Conservation (phyloP, 2,797 vertebrate species). For the Coregonus ussuriensis region DNA sequence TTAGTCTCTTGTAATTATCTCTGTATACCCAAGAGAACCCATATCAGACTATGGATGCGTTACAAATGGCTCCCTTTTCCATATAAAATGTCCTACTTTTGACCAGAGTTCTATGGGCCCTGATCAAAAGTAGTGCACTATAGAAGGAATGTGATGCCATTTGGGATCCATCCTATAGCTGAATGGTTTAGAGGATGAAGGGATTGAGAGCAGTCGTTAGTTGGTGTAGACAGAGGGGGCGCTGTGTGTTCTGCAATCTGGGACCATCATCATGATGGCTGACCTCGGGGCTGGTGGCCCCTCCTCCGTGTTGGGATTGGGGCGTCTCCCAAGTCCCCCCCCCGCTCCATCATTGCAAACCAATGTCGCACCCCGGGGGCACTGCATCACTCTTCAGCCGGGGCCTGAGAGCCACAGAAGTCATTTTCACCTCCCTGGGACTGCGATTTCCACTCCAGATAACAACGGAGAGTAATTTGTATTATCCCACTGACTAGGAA, state of each 20-base stretch:
- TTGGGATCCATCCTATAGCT: neutral
- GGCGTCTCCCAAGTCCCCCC: neutral
- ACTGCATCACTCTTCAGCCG: neutral
- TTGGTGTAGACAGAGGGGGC: neutral
- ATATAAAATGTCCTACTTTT: neutral
- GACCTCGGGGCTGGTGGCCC: neutral
- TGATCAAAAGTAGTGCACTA: neutral
- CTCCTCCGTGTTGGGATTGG: neutral
- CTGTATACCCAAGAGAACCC: neutral
- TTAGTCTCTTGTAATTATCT: neutral
- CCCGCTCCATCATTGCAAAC: too few species aligned
- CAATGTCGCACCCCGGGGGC: neutral
- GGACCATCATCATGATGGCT: neutral
- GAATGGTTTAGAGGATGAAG: neutral
- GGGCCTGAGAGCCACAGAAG: neutral
- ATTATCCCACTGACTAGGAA: slow-evolving; percentile 21
- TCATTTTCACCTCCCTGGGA: neutral
- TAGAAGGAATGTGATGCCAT: neutral
- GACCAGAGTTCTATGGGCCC: neutral
- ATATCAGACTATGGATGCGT: neutral
- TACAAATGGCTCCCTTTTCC: neutral
- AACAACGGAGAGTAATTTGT: slow-evolving; percentile 27
- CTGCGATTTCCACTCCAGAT: slow-evolving; percentile 21
- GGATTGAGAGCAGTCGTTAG: neutral
- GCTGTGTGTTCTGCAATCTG: neutral